Conservation (phyloP, 2,888 invertebrate species). For the Brachylomia viminalis region DNA sequence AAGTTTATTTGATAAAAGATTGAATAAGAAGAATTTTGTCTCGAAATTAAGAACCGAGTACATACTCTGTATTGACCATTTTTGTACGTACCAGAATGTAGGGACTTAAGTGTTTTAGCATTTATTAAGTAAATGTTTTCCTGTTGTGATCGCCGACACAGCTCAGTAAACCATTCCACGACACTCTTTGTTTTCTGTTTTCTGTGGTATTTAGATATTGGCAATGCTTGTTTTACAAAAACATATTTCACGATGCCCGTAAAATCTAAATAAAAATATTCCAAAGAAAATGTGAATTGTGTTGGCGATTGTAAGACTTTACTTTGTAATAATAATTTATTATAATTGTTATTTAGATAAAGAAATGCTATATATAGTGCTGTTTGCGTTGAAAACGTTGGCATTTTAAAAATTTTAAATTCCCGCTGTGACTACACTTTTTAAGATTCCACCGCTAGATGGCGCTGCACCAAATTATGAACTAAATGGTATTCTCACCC, state of each 20-base stretch:
- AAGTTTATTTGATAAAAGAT: not conserved
- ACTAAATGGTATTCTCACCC: not conserved
- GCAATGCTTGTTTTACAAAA: not conserved
- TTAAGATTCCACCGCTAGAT: not conserved
- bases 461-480: not conserved
- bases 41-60: constrained; percentile 15
- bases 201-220: not conserved
- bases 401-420: not conserved
- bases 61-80: constrained; percentile 18
- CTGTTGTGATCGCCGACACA: constrained; percentile 26
- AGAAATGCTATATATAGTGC: constrained; percentile 21
- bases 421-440: not conserved
- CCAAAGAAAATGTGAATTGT: constrained; percentile 25
- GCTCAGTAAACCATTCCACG: not conserved
- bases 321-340: constrained; percentile 47
- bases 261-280: not conserved
- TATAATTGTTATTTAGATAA: constrained; percentile 40
- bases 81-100: constrained; percentile 28
- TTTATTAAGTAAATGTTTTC: constrained; percentile 28
- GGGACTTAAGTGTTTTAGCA: constrained; percentile 24
- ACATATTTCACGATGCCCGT: not conserved
- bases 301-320: constrained; percentile 35
- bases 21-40: not conserved
- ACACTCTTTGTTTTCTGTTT: not conserved
- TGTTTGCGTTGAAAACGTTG: constrained; percentile 46